Percentiles rank a stretch among this genome's conserved stretches.
Conservation (phyloP, 2,113 vertebrate species). For the Nesogale talazaci region DNA sequence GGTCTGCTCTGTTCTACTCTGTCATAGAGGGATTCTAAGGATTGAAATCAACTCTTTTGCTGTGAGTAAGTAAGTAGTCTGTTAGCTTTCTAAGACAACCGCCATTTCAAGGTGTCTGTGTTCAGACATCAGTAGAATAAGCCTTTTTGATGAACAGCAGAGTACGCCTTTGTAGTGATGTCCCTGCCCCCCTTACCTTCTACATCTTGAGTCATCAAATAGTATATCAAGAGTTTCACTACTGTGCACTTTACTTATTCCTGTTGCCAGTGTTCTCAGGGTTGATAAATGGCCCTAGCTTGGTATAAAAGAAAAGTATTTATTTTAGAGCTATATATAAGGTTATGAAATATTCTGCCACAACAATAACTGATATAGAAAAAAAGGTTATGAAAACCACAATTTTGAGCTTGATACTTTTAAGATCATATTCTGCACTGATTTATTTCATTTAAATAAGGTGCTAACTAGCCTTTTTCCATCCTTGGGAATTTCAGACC, state of each 20-base stretch:
- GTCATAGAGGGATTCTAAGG: too few species aligned
- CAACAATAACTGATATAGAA: slow-evolving; percentile 68
- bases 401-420: slow-evolving; percentile 37
- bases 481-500: neutral
- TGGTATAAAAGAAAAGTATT: slow-evolving; percentile 75
- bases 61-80: too few species aligned
- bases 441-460: slow-evolving; percentile 38
- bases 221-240: slow-evolving; percentile 76
- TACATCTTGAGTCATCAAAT: slow-evolving; percentile 80
- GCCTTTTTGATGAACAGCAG: too few species aligned
- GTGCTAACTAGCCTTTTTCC: neutral
- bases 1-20: too few species aligned
- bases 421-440: neutral
- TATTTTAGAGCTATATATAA: slow-evolving; percentile 79
- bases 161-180: slow-evolving; percentile 23
- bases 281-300: slow-evolving; percentile 83
- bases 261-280: slow-evolving; percentile 82
- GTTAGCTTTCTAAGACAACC: slow-evolving; percentile 46
- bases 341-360: slow-evolving; percentile 79
- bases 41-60: too few species aligned
- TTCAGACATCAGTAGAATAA: slow-evolving; percentile 51
- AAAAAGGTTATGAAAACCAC: slow-evolving; percentile 53
- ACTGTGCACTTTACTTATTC: slow-evolving; percentile 81
- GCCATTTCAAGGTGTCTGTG: neutral
- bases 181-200: slow-evolving; percentile 57